Evolutionary conservation across 2,797 vertebrate genomes (phyloP), one percentile per base, ranked within the genome.

Genomic region (Spinus olivaceus): DNA sequence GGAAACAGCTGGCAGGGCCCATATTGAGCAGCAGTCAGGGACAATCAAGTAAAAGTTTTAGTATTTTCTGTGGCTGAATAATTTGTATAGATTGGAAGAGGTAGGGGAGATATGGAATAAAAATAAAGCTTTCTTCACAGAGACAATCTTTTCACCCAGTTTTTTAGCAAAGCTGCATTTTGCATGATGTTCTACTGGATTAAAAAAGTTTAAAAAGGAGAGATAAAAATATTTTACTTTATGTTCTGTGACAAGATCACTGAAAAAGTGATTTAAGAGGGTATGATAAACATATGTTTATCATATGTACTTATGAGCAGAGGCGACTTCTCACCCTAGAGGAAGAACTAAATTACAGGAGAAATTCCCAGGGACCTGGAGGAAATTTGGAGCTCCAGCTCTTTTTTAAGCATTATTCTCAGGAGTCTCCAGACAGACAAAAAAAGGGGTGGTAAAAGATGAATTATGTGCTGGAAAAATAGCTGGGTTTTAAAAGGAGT

Each of bases 141-240:
- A 83, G n/a, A 41, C 69, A 35, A 14, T 13, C 4, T 65, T 91
- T 47, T 30, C 41, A 49, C 15, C 14, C 7, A 4, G 5, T 16
- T 81, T 88, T 86, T 65, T 25, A 77, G 25, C 69, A 81, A 89
- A 89, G 42, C 12, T 86, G 23, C 0, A 1, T 77, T 61, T 93
- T 81, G 51, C 13, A 6, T 65, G 46, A 49, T 39, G 19, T 81
- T 56, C 18, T 42, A 13, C 22, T 74, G 51, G 76, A 74, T 71
- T 13, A 86, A 63, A 41, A 41, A 41, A 86, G 22, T 87, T 81
- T 82, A 53, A 60, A 78, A 82, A 46, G 32, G 18, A 17, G 27
- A 83, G 32, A 88, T 64, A 78, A 95, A 94, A 93, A 67, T 69
- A 72, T 81, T 89, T 70, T 76, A 39, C 21, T 86, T 82, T 63